Conservation (phyloP, 1,140 invertebrate species). For the Drosophila funebris region DNA sequence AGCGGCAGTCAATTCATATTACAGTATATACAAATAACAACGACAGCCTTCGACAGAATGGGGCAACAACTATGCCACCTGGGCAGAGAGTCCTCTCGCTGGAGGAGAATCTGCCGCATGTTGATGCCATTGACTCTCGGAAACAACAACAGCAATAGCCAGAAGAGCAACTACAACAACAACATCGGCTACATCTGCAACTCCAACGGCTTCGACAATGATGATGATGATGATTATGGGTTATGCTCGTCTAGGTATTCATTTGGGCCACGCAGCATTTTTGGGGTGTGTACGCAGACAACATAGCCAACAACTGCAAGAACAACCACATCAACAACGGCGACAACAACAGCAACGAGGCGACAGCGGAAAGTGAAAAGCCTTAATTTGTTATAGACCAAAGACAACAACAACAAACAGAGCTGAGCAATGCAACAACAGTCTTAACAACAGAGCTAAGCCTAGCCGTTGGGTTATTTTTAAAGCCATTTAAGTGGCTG, state of each 20-base stretch:
- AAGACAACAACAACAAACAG: conserved; percentile 34
- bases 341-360: conserved; percentile 21
- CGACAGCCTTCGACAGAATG: not conserved
- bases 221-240: conserved; percentile 75
- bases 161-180: too few relatives aligned
- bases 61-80: conserved; percentile 11
- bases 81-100: not conserved
- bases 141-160: too few relatives aligned
- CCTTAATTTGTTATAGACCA: conserved; percentile 67
- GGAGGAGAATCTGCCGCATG: not conserved
- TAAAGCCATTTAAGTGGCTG: conserved; percentile 74
- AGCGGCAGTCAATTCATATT: conserved; percentile 76
- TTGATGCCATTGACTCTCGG: too few relatives aligned
- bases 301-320: conserved; percentile 19
- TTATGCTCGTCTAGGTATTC: conserved; percentile 72
- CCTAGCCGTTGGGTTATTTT: conserved; percentile 56
- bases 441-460: not conserved
- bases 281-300: conserved; percentile 38
- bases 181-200: not conserved
- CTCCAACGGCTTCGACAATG: conserved; percentile 15
- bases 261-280: conserved; percentile 66
- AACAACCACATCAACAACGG: conserved; percentile 19
- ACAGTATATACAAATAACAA: conserved; percentile 73
- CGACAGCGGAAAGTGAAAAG: conserved; percentile 69
- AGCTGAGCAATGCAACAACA: too few relatives aligned